Conservation (phyloP, 2,113 vertebrate species). For the Tor tambroides region DNA sequence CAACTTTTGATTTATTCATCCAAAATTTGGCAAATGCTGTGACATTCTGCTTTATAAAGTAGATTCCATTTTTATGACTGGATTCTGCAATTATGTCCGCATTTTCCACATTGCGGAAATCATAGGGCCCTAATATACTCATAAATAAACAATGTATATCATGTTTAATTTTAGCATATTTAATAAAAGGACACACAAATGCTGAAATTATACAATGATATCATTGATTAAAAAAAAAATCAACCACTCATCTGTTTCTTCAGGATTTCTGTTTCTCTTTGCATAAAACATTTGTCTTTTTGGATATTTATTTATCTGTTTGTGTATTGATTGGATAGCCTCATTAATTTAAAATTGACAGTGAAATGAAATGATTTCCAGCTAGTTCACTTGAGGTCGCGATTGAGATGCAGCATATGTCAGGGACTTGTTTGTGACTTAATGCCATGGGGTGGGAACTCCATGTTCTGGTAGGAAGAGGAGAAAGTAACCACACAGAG, state of each 20-base stretch:
- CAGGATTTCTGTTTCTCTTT: neutral
- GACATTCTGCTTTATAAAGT: too few species aligned
- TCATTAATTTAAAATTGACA: neutral
- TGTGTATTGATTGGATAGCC: neutral
- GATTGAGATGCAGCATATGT: constrained; percentile 16
- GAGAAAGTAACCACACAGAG: constrained; percentile 20
- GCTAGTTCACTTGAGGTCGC: neutral
- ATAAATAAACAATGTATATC: too few species aligned
- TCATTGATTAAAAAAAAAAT: neutral
- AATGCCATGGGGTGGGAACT: constrained; percentile 15
- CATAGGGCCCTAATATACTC: too few species aligned
- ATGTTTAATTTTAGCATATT: too few species aligned
- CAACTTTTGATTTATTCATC: too few species aligned
- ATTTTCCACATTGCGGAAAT: too few species aligned
- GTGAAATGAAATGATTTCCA: neutral
- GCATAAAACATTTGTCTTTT: neutral
- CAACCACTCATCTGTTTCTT: neutral
- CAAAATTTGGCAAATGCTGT: too few species aligned
- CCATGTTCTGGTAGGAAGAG: neutral
- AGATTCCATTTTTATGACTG: too few species aligned
- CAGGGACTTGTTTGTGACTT: constrained; percentile 14
- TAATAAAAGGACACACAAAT: neutral
- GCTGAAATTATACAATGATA: neutral
- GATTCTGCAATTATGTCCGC: too few species aligned
- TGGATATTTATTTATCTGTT: neutral